These are phyloP conservation scores for Darevskia mixta DNA, from an alignment of 2,797 vertebrate species.

Conservation along the genomic window DNA sequence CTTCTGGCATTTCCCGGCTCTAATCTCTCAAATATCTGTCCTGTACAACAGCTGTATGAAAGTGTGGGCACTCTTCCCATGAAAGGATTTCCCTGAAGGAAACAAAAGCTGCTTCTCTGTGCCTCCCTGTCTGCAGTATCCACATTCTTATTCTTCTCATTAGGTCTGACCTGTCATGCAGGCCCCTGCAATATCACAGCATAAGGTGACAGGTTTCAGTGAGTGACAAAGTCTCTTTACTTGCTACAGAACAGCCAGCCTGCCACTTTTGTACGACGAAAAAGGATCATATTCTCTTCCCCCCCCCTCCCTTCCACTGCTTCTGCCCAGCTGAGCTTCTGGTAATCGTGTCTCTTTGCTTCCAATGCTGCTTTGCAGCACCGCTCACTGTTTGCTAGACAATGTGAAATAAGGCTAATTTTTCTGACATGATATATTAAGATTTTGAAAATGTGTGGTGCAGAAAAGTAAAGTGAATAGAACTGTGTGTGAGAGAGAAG, in stretches of 20 bases:
- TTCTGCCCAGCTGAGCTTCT: slow-evolving; percentile 5
- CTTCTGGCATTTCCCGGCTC: slow-evolving; percentile 38
- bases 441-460: slow-evolving; percentile 51
- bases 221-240: slow-evolving; percentile 83
- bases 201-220: slow-evolving; percentile 76
- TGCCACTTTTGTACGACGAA: slow-evolving; percentile 72
- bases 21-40: slow-evolving; percentile 54
- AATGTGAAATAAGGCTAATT: slow-evolving; percentile 47
- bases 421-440: slow-evolving; percentile 51
- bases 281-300: slow-evolving; percentile 16
- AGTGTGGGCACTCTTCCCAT: slow-evolving; percentile 61
- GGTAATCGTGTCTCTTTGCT: slow-evolving; percentile 35
- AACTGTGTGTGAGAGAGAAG: neutral
- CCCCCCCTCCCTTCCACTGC: neutral
- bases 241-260: slow-evolving; percentile 80
- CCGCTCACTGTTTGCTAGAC: neutral
- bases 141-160: slow-evolving; percentile 79
- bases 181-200: slow-evolving; percentile 76
- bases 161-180: slow-evolving; percentile 79
- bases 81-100: slow-evolving; percentile 71
- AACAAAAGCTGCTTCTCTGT: slow-evolving; percentile 73
- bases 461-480: slow-evolving; percentile 3
- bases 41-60: slow-evolving; percentile 51
- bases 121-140: slow-evolving; percentile 68
- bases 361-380: slow-evolving; percentile 21